phyloP scores from a whole-genome alignment of 2,797 vertebrate genomes.

The Vespertilio murinus region DNA sequence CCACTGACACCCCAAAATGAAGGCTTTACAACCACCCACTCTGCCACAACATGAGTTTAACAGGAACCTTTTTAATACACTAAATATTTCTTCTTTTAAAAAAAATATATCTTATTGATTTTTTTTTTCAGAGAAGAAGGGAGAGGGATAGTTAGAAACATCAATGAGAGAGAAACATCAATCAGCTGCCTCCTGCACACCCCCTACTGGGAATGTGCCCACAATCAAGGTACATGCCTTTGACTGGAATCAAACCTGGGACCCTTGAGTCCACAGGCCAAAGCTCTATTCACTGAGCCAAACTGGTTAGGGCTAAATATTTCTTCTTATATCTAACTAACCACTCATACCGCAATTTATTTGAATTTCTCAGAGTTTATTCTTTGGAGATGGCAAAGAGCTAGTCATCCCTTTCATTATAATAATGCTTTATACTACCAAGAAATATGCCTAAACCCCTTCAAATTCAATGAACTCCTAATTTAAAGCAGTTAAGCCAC shows the following conservation, averaged over 20 bases:
- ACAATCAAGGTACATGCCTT: no score
- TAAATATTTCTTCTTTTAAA: background rate
- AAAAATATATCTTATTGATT: no score
- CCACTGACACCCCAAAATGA: background rate
- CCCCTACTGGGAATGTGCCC: no score
- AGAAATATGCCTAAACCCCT: background rate
- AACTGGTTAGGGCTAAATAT: background rate
- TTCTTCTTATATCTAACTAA: background rate
- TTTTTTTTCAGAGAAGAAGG: no score
- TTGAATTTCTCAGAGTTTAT: background rate
- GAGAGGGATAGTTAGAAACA: no score
- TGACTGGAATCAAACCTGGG: no score
- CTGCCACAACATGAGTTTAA: background rate
- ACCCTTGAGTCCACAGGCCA: no score
- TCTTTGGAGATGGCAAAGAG: background rate
- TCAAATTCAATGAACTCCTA: background rate
- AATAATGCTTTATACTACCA: background rate
- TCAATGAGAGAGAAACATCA: no score
- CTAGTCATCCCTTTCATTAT: background rate
- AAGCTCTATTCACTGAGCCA: no score
- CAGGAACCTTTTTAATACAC: background rate
- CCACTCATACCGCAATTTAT: background rate
- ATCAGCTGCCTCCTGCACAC: no score
- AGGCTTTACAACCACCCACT: background rate
- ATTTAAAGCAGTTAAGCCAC: background rate